Conservation (phyloP, 37 sponge, comb jelly and placozoan species). For the Ianthella basta region DNA sequence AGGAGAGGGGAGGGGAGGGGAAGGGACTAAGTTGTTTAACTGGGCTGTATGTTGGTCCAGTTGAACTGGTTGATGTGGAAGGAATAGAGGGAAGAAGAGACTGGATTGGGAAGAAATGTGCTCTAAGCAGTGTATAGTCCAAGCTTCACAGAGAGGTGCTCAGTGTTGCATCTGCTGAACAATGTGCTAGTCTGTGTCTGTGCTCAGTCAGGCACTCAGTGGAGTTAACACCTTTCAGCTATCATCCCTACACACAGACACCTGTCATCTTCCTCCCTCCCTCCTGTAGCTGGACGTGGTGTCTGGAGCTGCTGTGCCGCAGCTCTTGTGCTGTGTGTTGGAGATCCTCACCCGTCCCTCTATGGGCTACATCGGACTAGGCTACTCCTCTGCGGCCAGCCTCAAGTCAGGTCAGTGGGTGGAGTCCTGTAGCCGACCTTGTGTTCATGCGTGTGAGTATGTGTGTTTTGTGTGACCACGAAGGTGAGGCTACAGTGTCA, state of each 20-base stretch:
- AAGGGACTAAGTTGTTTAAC: not conserved
- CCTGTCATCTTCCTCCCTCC: not conserved
- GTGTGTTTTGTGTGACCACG: not conserved
- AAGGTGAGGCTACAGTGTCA: too few relatives aligned
- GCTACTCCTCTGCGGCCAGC: constrained; percentile 63
- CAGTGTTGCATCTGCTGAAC: too few relatives aligned
- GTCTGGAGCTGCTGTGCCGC: constrained; percentile 72
- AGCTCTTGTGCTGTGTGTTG: constrained; percentile 76
- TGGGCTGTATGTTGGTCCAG: not conserved
- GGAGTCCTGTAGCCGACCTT: not conserved
- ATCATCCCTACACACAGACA: not conserved
- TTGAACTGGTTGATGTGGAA: too few relatives aligned
- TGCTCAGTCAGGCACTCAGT: not conserved
- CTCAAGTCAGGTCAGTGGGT: constrained; percentile 60
- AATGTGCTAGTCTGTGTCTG: not conserved
- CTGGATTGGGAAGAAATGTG: too few relatives aligned
- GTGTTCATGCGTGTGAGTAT: not conserved
- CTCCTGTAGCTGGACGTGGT: constrained; percentile 60
- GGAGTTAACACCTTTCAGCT: not conserved
- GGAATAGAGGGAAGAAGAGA: too few relatives aligned
- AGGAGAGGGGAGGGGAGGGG: not conserved
- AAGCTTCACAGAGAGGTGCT: too few relatives aligned
- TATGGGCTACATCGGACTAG: constrained; percentile 80
- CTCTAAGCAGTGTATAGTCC: too few relatives aligned
- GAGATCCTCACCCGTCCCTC: constrained; percentile 78